phyloP scores from a whole-genome alignment of 2,113 vertebrate species.

The Danio rerio region GRCz12tu NC_133188.1:5033501-5034000 shows the following conservation, averaged over 20 bases:
- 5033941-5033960: too few species aligned
- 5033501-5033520: too few species aligned
- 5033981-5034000: background rate
- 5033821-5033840: constrained; percentile 39
- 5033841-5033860: constrained; percentile 42
- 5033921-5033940: background rate
- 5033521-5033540: too few species aligned
- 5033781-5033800: constrained; percentile 40
- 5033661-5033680: background rate
- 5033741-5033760: background rate
- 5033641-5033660: background rate
- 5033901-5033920: background rate
- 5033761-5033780: background rate
- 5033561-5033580: too few species aligned
- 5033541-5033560: too few species aligned
- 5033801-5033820: constrained; percentile 41
- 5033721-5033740: background rate
- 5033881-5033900: too few species aligned
- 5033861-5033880: background rate
- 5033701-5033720: background rate
- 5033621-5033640: too few species aligned
- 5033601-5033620: too few species aligned
- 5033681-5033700: background rate
- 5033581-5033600: too few species aligned
- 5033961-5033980: background rate